Evolutionary conservation across 2,888 invertebrate species (phyloP).

Genomic region (Ametastegia equiseti): DNA sequence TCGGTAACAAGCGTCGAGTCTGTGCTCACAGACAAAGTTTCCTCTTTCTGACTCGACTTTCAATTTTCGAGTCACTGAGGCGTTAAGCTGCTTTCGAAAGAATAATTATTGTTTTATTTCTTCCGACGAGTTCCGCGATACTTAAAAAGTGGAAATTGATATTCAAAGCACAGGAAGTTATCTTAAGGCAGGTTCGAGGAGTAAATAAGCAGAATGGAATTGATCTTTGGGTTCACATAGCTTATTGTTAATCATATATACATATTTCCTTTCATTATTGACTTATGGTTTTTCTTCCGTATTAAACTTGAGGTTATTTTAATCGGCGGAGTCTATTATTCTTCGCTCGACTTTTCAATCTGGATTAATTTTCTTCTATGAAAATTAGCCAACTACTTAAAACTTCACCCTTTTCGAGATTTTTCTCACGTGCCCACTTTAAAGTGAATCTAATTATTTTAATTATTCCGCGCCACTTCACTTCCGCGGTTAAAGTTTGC

Average conservation of each 20-base stretch:
- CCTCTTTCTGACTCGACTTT: neutral
- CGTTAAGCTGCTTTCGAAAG: neutral
- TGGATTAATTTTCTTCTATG: constrained; percentile 42
- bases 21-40: neutral
- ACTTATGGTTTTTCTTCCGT: neutral
- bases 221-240: neutral
- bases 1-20: neutral
- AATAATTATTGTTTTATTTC: constrained; percentile 23
- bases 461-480: constrained; percentile 61
- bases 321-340: constrained; percentile 29
- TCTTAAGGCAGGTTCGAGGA: neutral
- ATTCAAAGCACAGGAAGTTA: neutral
- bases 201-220: neutral
- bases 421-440: constrained; percentile 61
- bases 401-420: constrained; percentile 58
- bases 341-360: constrained; percentile 42
- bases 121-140: neutral
- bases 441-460: constrained; percentile 70
- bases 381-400: constrained; percentile 63
- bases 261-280: neutral
- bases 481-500: constrained; percentile 64
- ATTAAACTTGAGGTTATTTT: constrained; percentile 9
- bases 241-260: no score
- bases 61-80: neutral
- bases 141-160: neutral